phyloP scores from a whole-genome alignment of 2,888 invertebrate genomes.

The Sepiola atlantica region DNA sequence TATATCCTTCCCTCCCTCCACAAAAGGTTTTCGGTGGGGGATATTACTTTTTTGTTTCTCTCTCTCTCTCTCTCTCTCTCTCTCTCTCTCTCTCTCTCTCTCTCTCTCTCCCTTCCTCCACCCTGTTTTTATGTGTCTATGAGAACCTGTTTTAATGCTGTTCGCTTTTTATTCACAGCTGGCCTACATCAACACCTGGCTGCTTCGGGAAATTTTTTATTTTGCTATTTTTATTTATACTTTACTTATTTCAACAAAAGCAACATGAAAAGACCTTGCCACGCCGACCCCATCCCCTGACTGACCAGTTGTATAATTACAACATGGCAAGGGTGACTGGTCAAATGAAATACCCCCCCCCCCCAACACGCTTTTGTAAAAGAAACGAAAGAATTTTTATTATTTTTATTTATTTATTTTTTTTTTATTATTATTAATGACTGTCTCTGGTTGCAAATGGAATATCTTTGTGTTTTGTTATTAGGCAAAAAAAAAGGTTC shows the following conservation, averaged over 20 bases:
- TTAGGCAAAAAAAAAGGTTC: background rate
- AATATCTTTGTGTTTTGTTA: background rate
- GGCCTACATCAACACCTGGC: conserved; percentile 16
- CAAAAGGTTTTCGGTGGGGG: no score
- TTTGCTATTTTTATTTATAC: conserved; percentile 32
- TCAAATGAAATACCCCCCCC: background rate
- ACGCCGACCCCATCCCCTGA: background rate
- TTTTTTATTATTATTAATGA: background rate
- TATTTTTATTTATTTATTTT: no score
- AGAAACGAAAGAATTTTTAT: background rate
- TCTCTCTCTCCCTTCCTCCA: no score
- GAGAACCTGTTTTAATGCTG: background rate
- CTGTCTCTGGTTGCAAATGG: background rate
- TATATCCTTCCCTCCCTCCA: no score
- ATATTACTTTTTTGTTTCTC: no score
- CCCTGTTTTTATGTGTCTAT: no score
- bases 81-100: no score
- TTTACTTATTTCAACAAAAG: background rate
- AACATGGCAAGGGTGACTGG: conserved; percentile 20
- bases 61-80: no score
- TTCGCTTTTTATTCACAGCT: background rate
- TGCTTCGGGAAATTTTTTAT: background rate
- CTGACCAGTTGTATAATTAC: background rate
- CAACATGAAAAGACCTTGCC: background rate
- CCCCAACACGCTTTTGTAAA: background rate